Base-by-base conservation (phyloP, 2,888 invertebrate species). In the Isoperla grammatica region DNA sequence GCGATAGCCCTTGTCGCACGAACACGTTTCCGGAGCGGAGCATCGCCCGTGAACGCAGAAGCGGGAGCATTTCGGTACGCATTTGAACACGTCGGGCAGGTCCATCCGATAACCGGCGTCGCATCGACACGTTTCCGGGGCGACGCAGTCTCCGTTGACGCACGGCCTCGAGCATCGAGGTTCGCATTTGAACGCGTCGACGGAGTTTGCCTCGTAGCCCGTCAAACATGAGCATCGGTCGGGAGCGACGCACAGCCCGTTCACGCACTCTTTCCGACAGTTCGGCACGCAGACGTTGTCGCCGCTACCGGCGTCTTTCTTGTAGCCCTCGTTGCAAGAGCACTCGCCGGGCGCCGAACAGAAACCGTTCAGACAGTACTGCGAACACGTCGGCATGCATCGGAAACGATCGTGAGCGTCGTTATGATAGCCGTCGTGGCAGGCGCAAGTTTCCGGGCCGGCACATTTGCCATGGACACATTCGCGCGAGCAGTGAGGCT, bases 11-110 rank as follows among this genome's bases (percentile, higher is more conserved):
- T 12, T 19, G 35, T 56, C 11, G 45, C 56, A 81, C 60, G 73
- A 65, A 62, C 79, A 80, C 0, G 70, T 72, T 48, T 78, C 74
- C 1, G 81, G 79, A 0, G 75, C 75, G 0, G 74, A 68, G 64
- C 81, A 82, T 1, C 64, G 66, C 2, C 79, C 79, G 67, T 83
- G 80, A 1, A 73, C 68, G 54, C 81, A 81, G 8, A n/a, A 35
- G 3, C 12, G 13, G 12, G 17, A 19, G 15, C 57, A 57, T 5
- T 63, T 54, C 0, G 73, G 73, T 49, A 72, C 67, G 64, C 75
- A 75, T 56, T 69, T n/a, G n/a, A n/a, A n/a, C 70, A 23, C 54
- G 62, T 65, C 69, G 59, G 67, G 70, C 12, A 65, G 56, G 22
- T 62, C 53, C 20, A 58, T 56, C 13, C 39, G 29, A 45, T 59